Conservation (phyloP, 1,140 invertebrate genomes). For the Drosophila nigrodunni region DNA sequence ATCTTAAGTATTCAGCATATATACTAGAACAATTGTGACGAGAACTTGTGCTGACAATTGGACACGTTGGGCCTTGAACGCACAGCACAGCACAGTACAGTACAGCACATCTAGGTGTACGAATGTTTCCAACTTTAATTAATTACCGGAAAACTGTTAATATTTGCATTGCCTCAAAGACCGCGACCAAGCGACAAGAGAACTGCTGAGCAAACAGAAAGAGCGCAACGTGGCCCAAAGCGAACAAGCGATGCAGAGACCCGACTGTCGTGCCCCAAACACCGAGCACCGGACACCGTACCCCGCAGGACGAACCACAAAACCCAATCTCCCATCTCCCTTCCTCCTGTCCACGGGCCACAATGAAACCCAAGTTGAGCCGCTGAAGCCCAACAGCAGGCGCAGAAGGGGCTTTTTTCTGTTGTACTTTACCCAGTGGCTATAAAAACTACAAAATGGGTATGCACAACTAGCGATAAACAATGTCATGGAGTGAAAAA, state of each 20-base stretch:
- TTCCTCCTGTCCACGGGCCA: not conserved
- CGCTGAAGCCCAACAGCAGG: slow-evolving; percentile 6
- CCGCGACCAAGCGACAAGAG: slow-evolving; percentile 6
- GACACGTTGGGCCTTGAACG: not conserved
- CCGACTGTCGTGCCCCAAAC: too few relatives aligned
- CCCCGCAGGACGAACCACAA: too few relatives aligned
- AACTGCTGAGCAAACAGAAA: slow-evolving; percentile 51
- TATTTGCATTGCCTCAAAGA: slow-evolving; percentile 64
- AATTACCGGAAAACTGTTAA: slow-evolving; percentile 76
- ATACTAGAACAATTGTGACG: not conserved
- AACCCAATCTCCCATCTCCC: too few relatives aligned
- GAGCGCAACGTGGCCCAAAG: slow-evolving; percentile 35
- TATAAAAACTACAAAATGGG: not conserved
- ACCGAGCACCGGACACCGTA: not conserved
- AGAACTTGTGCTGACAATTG: not conserved
- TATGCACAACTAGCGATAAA: not conserved
- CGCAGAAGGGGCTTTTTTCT: slow-evolving; percentile 24
- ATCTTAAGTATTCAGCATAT: slow-evolving; percentile 7
- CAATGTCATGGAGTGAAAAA: too few relatives aligned
- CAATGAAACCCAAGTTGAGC: slow-evolving; percentile 1
- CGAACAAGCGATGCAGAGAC: not conserved
- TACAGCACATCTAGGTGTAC: slow-evolving; percentile 5
- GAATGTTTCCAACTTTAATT: slow-evolving; percentile 63
- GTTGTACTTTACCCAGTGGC: slow-evolving; percentile 20
- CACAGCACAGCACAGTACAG: too few relatives aligned